Percentiles rank a stretch among this genome's conserved stretches.
Conservation (phyloP, 2,888 invertebrate species). For the Polydrusus tereticollis region DNA sequence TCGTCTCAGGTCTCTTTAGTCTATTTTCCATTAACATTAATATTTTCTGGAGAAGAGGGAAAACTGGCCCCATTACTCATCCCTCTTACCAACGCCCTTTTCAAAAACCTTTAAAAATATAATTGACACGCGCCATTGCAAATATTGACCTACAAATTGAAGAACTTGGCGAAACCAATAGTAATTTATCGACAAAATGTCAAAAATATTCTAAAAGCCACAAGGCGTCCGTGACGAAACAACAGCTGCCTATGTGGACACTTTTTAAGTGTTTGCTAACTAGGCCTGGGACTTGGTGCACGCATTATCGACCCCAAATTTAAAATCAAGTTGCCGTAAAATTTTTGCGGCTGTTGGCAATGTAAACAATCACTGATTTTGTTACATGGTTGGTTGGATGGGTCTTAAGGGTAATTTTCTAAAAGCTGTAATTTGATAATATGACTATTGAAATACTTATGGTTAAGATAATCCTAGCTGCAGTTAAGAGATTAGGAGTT, state of each 20-base stretch:
- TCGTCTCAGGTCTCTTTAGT: too few relatives aligned
- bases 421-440: background rate
- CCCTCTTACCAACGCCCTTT: too few relatives aligned
- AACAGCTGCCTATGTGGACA: slow-evolving; percentile 53
- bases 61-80: too few relatives aligned
- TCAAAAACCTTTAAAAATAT: background rate
- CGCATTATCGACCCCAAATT: slow-evolving; percentile 55
- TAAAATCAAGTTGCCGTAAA: slow-evolving; percentile 61
- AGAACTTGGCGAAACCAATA: slow-evolving; percentile 50
- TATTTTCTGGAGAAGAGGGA: too few relatives aligned
- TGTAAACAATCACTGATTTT: slow-evolving; percentile 51
- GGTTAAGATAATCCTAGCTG: too few relatives aligned
- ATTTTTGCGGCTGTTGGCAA: slow-evolving; percentile 55
- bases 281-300: slow-evolving; percentile 50
- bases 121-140: slow-evolving; percentile 39
- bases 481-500: too few relatives aligned
- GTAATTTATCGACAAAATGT: slow-evolving; percentile 55
- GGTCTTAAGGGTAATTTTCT: background rate
- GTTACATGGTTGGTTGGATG: slow-evolving; percentile 41
- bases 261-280: slow-evolving; percentile 54
- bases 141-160: slow-evolving; percentile 54
- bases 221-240: slow-evolving; percentile 32
- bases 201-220: slow-evolving; percentile 50
- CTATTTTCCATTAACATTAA: too few relatives aligned
- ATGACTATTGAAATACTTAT: background rate